Conservation (phyloP, 2,888 invertebrate genomes). For the Tiphia femorata region DNA sequence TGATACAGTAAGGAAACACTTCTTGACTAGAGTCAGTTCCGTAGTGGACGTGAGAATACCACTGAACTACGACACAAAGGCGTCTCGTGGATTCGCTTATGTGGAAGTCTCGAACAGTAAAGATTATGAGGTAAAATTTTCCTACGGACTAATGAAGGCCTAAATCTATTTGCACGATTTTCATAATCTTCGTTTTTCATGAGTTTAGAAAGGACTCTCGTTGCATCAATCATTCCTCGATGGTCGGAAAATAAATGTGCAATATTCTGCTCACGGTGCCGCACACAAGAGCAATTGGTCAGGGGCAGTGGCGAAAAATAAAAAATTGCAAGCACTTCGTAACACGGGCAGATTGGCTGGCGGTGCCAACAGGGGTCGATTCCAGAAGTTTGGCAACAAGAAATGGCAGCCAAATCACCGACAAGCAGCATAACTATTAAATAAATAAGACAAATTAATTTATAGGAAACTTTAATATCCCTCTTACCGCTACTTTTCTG, state of each 20-base stretch:
- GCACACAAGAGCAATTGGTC: constrained; percentile 58
- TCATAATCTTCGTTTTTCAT: constrained; percentile 27
- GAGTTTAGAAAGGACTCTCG: constrained; percentile 69
- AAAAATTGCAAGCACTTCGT: constrained; percentile 68
- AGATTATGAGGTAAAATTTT: constrained; percentile 65
- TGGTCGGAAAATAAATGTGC: constrained; percentile 67
- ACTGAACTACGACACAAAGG: constrained; percentile 51
- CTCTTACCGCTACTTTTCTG: too few relatives aligned
- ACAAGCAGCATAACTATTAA: too few relatives aligned
- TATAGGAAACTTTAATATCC: too few relatives aligned
- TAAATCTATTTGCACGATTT: too few relatives aligned
- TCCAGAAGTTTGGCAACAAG: constrained; percentile 4
- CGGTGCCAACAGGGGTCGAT: constrained; percentile 57
- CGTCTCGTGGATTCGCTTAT: constrained; percentile 68
- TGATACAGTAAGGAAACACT: constrained; percentile 68
- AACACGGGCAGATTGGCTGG: constrained; percentile 66
- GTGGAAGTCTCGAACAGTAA: constrained; percentile 66
- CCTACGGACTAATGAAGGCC: too few relatives aligned
- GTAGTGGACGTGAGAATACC: constrained; percentile 67
- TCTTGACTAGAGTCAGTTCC: constrained; percentile 65
- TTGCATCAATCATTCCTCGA: constrained; percentile 66
- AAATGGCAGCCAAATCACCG: constrained; percentile 15
- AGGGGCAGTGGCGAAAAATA: constrained; percentile 66
- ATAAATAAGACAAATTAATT: too few relatives aligned
- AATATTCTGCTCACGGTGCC: constrained; percentile 65